A percentile compares a stretch with the other conserved stretches of the same genome.
Evolutionary conservation across 1,140 invertebrate genomes (phyloP).

Genomic region (Scaptomyza hsui): DNA sequence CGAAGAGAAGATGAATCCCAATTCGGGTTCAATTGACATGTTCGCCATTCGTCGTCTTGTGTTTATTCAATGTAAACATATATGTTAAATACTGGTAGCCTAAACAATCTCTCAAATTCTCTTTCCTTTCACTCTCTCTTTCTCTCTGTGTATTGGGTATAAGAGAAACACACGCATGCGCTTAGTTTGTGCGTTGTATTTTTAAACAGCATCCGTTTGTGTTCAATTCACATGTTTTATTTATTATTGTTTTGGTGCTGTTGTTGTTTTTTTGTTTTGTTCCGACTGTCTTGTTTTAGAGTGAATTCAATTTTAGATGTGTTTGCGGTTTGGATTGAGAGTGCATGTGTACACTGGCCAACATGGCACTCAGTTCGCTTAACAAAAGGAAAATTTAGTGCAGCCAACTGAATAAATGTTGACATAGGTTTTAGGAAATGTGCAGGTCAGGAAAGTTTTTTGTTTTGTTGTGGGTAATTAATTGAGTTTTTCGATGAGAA

Average conservation of each 20-base stretch:
- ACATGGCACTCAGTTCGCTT: neutral
- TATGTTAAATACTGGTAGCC: slow-evolving; percentile 57
- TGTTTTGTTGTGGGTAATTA: neutral
- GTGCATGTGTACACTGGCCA: slow-evolving; percentile 16
- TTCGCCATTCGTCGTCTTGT: slow-evolving; percentile 45
- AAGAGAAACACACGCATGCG: slow-evolving; percentile 60
- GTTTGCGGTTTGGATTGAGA: slow-evolving; percentile 37
- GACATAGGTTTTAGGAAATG: neutral
- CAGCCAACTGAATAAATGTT: neutral
- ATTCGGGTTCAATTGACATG: slow-evolving; percentile 49
- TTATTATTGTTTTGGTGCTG: slow-evolving; percentile 46
- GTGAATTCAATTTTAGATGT: slow-evolving; percentile 57
- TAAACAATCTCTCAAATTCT: slow-evolving; percentile 8
- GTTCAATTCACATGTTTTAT: slow-evolving; percentile 41
- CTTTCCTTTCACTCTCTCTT: slow-evolving; percentile 22
- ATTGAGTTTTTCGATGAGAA: no score
- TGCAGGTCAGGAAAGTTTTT: neutral
- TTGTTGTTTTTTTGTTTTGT: slow-evolving; percentile 31
- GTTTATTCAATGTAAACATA: slow-evolving; percentile 65
- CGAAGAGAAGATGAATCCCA: slow-evolving; percentile 9
- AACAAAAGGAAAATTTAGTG: neutral
- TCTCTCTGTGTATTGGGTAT: slow-evolving; percentile 26
- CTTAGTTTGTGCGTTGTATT: neutral
- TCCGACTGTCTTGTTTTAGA: slow-evolving; percentile 3
- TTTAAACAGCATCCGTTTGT: slow-evolving; percentile 12